These are phyloP conservation scores for Hyles euphorbiae DNA, from an alignment of 1,140 invertebrate genomes.

Conservation along the genomic window DNA sequence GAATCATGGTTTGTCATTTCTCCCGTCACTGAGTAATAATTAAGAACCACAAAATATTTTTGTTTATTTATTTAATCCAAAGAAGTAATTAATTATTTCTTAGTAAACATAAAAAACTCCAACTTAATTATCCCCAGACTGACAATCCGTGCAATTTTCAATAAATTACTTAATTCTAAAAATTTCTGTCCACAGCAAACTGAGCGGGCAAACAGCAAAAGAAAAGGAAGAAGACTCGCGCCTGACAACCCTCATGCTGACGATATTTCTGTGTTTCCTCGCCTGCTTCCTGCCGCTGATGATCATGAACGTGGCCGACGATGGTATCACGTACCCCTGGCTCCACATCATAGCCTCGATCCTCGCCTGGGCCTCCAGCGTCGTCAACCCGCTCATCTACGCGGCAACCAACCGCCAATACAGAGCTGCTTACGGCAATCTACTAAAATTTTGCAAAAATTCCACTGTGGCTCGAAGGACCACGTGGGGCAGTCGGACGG, in stretches of 20 bases:
- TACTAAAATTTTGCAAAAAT: constrained; percentile 75
- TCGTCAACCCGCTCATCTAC: constrained; percentile 92
- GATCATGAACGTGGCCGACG: constrained; percentile 90
- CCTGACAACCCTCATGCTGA: constrained; percentile 88
- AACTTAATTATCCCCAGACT: no score
- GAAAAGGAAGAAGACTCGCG: constrained; percentile 83
- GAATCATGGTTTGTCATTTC: no score
- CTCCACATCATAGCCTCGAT: constrained; percentile 88
- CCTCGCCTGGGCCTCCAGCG: constrained; percentile 89
- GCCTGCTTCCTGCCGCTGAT: constrained; percentile 90
- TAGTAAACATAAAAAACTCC: no score
- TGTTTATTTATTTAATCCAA: no score
- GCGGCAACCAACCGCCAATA: constrained; percentile 91
- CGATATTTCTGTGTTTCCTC: constrained; percentile 90
- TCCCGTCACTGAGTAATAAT: no score
- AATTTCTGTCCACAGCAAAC: constrained; percentile 52
- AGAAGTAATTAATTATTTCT: no score
- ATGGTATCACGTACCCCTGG: constrained; percentile 82
- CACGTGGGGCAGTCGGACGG: constrained; percentile 64
- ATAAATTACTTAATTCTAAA: no score
- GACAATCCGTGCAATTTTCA: no score
- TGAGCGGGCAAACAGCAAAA: constrained; percentile 62
- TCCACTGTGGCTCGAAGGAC: constrained; percentile 53
- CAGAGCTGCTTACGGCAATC: constrained; percentile 82
- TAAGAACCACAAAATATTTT: no score